These are phyloP conservation scores for Drosophila subpulchrella DNA, from an alignment of 1,140 invertebrate species.

Conservation along the genomic window DNA sequence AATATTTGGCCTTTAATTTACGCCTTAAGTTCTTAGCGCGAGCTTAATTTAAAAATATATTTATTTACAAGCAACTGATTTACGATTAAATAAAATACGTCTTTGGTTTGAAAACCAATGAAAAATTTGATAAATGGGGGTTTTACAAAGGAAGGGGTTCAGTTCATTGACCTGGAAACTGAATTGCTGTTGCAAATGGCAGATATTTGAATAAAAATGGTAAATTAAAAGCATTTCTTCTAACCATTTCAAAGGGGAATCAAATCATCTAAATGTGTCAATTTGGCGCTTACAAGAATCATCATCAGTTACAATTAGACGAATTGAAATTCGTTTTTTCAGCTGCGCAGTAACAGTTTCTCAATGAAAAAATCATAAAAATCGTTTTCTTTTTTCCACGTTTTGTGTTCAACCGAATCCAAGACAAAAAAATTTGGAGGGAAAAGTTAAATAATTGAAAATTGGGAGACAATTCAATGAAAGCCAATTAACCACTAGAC, in stretches of 20 bases:
- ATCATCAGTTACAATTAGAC: constrained; percentile 25
- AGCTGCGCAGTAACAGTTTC: constrained; percentile 14
- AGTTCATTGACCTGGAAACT: constrained; percentile 7
- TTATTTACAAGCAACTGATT: constrained; percentile 58
- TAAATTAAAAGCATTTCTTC: background rate
- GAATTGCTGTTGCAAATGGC: background rate
- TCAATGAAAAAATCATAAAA: constrained; percentile 52
- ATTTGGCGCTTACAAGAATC: constrained; percentile 11
- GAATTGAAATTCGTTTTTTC: constrained; percentile 8
- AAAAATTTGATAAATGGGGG: constrained; percentile 7
- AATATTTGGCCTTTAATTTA: constrained; percentile 50
- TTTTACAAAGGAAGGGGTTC: background rate
- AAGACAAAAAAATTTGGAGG: constrained; percentile 9
- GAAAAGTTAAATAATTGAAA: constrained; percentile 38
- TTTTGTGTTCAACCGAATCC: constrained; percentile 37
- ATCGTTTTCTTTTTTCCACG: constrained; percentile 10
- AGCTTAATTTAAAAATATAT: constrained; percentile 63
- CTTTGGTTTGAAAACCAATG: constrained; percentile 76
- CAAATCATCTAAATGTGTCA: constrained; percentile 28
- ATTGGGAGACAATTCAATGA: constrained; percentile 73
- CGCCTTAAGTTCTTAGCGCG: constrained; percentile 47
- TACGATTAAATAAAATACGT: constrained; percentile 65
- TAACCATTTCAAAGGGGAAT: background rate
- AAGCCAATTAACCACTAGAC: constrained; percentile 65
- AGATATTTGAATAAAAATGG: background rate